Conservation (phyloP, 2,797 vertebrate species). For the Pipistrellus pygmaeus region DNA sequence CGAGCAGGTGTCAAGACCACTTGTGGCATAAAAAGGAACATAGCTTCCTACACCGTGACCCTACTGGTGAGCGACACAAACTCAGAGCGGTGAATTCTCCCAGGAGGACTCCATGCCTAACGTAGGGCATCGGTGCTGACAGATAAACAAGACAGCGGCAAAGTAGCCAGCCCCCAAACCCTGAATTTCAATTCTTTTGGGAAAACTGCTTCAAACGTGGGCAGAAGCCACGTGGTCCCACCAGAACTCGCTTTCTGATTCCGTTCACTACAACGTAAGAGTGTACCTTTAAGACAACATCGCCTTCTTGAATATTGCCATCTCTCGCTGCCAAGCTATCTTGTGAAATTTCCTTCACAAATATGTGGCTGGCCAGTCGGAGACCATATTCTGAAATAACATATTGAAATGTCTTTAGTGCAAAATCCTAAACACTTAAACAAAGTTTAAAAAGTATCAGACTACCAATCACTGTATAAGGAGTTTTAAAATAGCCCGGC, state of each 20-base stretch:
- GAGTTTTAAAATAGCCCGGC: not conserved
- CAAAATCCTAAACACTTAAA: not conserved
- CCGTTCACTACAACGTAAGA: slow-evolving; percentile 28
- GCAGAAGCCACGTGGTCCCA: not conserved
- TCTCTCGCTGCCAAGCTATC: slow-evolving; percentile 98
- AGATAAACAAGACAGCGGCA: not conserved
- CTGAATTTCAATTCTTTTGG: not conserved
- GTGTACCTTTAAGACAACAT: slow-evolving; percentile 97
- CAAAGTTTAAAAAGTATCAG: not conserved
- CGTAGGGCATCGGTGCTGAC: not conserved
- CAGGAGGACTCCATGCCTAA: not conserved
- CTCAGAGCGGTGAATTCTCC: not conserved
- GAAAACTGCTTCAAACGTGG: not conserved
- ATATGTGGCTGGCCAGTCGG: slow-evolving; percentile 99
- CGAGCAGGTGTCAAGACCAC: not conserved
- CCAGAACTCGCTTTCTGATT: not conserved
- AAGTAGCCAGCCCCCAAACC: not conserved
- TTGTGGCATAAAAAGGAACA: not conserved
- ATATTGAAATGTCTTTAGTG: slow-evolving; percentile 63
- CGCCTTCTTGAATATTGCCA: slow-evolving; percentile 99
- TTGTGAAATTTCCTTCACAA: slow-evolving; percentile 99
- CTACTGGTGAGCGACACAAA: not conserved
- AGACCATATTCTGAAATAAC: slow-evolving; percentile 95
- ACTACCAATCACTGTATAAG: not conserved
- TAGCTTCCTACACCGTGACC: not conserved